These are phyloP conservation scores for Urocyon cinereoargenteus DNA, from an alignment of 2,797 vertebrate species.

Conservation along the genomic window DNA sequence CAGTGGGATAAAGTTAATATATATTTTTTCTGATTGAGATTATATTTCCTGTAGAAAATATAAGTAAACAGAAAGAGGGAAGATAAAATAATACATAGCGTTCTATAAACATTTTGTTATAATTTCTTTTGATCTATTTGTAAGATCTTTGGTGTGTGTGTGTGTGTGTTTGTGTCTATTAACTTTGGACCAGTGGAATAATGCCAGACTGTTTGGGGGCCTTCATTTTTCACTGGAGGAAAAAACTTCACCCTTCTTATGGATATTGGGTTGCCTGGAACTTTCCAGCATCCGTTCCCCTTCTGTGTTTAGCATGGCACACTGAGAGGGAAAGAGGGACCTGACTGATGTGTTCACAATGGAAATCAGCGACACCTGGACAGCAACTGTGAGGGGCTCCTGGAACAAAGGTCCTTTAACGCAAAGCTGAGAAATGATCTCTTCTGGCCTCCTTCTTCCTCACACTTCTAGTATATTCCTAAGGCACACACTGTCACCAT, in stretches of 20 bases:
- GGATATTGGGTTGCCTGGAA: background rate
- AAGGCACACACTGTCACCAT: background rate
- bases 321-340: background rate
- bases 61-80: background rate
- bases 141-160: background rate
- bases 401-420: background rate
- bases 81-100: conserved; percentile 1
- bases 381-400: background rate
- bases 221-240: conserved; percentile 12
- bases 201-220: background rate
- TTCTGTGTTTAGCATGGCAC: background rate
- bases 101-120: background rate
- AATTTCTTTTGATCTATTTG: conserved; percentile 1
- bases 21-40: conserved; percentile 47
- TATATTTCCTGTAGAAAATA: background rate
- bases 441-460: background rate
- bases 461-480: background rate
- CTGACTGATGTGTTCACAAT: background rate
- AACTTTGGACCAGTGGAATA: conserved; percentile 43
- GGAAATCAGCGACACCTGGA: background rate
- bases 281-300: background rate
- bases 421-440: background rate
- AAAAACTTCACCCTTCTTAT: background rate
- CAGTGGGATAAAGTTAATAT: conserved; percentile 45
- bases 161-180: background rate